These are phyloP conservation scores for Micrasema longulum DNA, from an alignment of 1,140 invertebrate species.

Conservation along the genomic window DNA sequence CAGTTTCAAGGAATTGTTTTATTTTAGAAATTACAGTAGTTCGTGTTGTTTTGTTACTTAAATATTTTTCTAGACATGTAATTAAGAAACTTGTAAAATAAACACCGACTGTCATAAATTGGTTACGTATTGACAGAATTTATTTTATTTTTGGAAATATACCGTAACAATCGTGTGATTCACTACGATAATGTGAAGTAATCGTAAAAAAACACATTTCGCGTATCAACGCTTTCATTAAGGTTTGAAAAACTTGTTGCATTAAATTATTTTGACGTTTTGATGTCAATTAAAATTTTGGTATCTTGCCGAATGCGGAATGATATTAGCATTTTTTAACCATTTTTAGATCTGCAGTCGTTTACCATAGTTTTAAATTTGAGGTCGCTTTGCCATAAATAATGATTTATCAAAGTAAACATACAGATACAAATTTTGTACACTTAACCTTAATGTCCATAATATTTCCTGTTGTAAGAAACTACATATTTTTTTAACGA, in stretches of 20 bases:
- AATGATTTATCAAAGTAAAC: no score
- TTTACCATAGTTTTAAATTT: no score
- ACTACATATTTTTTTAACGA: no score
- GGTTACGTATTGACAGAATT: constrained; percentile 29
- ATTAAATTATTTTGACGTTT: constrained; percentile 28
- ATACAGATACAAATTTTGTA: no score
- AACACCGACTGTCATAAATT: constrained; percentile 28
- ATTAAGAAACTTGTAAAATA: constrained; percentile 13
- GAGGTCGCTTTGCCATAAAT: no score
- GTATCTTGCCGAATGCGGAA: constrained; percentile 1
- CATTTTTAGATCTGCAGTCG: no score
- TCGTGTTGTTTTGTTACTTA: not conserved
- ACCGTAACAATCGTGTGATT: not conserved
- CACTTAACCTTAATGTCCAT: no score
- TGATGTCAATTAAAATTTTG: constrained; percentile 5
- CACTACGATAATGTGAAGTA: not conserved
- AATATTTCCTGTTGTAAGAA: no score
- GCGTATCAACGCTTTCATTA: not conserved
- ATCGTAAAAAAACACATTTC: not conserved
- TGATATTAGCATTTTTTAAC: no score
- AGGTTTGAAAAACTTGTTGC: not conserved
- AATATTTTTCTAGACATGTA: not conserved
- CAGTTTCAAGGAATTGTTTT: not conserved
- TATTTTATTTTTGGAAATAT: constrained; percentile 10
- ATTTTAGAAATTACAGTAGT: not conserved